Evolutionary conservation across 2,888 invertebrate genomes (phyloP).

Genomic region (Melanostoma scalare): DNA sequence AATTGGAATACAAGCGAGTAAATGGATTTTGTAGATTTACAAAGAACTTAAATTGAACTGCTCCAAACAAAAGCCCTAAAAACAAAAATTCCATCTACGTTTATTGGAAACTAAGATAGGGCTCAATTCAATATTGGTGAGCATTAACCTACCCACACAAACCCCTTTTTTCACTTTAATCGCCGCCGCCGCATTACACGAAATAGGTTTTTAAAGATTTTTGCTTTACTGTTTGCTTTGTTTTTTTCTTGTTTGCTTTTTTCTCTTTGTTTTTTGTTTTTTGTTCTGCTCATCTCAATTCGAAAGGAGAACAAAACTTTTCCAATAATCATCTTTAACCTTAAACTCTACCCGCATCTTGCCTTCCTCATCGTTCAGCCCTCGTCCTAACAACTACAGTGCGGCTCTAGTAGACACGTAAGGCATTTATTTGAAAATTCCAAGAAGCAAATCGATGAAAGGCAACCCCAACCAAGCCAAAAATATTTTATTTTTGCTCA

Average conservation of each 20-base stretch:
- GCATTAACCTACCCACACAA: conserved; percentile 51
- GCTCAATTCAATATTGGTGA: conserved; percentile 59
- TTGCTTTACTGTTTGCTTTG: conserved; percentile 31
- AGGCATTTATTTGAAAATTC: conserved; percentile 62
- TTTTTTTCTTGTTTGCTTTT: conserved; percentile 13
- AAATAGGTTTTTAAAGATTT: conserved; percentile 59
- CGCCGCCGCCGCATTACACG: conserved; percentile 61
- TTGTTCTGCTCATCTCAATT: background rate
- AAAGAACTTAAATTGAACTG: conserved; percentile 59
- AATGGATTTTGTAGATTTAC: conserved; percentile 64
- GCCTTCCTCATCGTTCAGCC: background rate
- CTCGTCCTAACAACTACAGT: conserved; percentile 5
- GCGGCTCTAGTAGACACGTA: conserved; percentile 54
- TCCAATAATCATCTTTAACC: conserved; percentile 70
- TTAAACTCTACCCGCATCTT: conserved; percentile 38
- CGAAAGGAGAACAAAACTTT: conserved; percentile 51
- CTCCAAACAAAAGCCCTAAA: conserved; percentile 50
- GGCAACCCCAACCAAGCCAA: conserved; percentile 32
- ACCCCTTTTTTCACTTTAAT: conserved; percentile 61
- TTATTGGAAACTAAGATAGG: conserved; percentile 47
- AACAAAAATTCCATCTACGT: conserved; percentile 36
- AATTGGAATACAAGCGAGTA: conserved; percentile 56
- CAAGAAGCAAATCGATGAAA: conserved; percentile 53
- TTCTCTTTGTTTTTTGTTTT: background rate
- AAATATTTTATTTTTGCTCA: conserved; percentile 40